phyloP scores from a whole-genome alignment of 2,113 vertebrate species.

The Oreotragus oreotragus region DNA sequence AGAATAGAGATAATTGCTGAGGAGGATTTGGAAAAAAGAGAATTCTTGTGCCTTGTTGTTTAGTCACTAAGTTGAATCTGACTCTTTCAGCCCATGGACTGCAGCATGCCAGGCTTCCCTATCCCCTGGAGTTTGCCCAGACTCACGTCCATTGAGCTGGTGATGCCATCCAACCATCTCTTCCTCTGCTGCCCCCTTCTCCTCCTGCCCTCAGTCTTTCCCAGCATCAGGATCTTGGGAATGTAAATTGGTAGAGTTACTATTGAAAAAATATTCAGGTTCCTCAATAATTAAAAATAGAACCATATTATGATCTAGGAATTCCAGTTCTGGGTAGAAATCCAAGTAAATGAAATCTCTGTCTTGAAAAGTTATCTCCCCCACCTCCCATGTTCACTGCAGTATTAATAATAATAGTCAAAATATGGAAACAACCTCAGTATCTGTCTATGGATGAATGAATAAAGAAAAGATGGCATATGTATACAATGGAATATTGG shows the following conservation, averaged over 20 bases:
- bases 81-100: not conserved
- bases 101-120: not conserved
- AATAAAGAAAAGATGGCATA: not conserved
- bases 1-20: not conserved
- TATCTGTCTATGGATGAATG: not conserved
- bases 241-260: not conserved
- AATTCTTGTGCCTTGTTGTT: not conserved
- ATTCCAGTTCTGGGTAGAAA: not conserved
- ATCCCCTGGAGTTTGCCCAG: not conserved
- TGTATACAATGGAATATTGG: not conserved
- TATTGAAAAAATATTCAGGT: not conserved
- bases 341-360: not conserved
- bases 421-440: not conserved
- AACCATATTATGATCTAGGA: not conserved
- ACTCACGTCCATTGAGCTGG: not conserved
- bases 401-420: not conserved
- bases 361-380: not conserved
- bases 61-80: not conserved
- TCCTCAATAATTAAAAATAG: not conserved
- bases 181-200: not conserved
- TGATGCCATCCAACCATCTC: not conserved
- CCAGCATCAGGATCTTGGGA: not conserved
- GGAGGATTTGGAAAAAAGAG: not conserved
- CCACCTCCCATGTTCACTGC: not conserved
- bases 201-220: not conserved